Conservation (phyloP, 1,140 invertebrate genomes). For the Pseudomyrmex flavicornis region DNA sequence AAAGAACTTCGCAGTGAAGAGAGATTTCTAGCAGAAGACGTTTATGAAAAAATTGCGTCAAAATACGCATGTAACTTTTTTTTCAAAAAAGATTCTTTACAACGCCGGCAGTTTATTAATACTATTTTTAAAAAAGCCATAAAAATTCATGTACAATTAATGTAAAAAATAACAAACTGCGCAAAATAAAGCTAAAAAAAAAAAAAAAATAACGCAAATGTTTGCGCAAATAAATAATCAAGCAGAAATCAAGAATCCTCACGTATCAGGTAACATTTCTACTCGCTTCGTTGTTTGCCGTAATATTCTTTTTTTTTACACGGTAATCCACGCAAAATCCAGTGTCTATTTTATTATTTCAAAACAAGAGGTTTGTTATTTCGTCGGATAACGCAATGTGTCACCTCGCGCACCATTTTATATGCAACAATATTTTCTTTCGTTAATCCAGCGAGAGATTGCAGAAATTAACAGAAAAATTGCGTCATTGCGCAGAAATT, state of each 20-base stretch:
- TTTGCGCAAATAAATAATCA: slow-evolving; percentile 34
- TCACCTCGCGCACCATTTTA: not conserved
- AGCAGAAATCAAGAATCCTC: slow-evolving; percentile 28
- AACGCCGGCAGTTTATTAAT: not conserved
- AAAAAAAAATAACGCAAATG: slow-evolving; percentile 17
- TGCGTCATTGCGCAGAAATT: not conserved
- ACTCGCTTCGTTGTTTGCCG: not conserved
- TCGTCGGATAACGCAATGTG: slow-evolving; percentile 6
- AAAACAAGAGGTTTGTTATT: not conserved
- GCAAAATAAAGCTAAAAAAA: not conserved
- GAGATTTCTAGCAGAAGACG: not conserved
- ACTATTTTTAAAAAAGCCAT: not conserved
- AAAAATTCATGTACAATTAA: not conserved
- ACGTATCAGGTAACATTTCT: slow-evolving; percentile 25
- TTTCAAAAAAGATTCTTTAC: not conserved
- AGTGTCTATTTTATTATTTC: slow-evolving; percentile 37
- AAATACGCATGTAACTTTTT: not conserved
- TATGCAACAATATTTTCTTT: slow-evolving; percentile 6
- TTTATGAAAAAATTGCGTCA: not conserved
- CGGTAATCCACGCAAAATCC: slow-evolving; percentile 2
- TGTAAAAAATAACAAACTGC: not conserved
- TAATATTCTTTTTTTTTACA: slow-evolving; percentile 8
- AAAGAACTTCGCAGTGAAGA: not conserved
- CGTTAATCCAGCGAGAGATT: slow-evolving; percentile 29
- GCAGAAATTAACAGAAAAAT: not conserved